Base-by-base conservation (phyloP, 1,140 invertebrate genomes). In the Lepidurus packardi region DNA sequence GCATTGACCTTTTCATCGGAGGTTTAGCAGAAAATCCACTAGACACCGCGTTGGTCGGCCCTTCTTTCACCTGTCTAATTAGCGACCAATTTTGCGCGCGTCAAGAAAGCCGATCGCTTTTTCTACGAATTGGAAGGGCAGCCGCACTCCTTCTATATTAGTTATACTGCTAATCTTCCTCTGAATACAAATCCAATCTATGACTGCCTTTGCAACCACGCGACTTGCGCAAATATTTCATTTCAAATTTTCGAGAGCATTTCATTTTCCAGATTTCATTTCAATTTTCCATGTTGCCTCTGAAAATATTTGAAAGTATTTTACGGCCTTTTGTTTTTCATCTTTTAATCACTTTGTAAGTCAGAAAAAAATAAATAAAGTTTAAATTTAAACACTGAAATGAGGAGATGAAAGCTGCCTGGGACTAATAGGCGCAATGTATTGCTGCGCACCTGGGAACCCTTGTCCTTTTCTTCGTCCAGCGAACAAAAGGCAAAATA, bases 81-180 rank as follows among this genome's bases (percentile, higher is more conserved):
- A 84, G 83, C 0, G 86, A 87, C 80, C 88, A 89, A 79, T 86
- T 87, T 87, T 75, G 82, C 83, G n/a, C 79, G 87, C n/a, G 83
- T 85, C 47, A 85, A 85, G 79, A 84, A 84, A 73, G 85, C 85
- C n/a, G 88, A 88, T 80, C 81, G 86, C 25, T 88, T 86, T 78
- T 89, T 87, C 84, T 88, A 86, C 79, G 89, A 89, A 75, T 83
- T 88, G 79, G 85, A 85, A 21, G 85, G 85, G 53, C 85, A 88
- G 81, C 83, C 84, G 3, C 85, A 86, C 65, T 87, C 87, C 74
- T 88, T 89, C 76, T n/a, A n/a, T n/a, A n/a, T n/a, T n/a, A n/a
- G n/a, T n/a, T n/a, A n/a, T n/a, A n/a, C n/a, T n/a, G n/a, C n/a
- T n/a, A n/a, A n/a, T n/a, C n/a, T n/a, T n/a, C n/a, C n/a, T 85